Percentiles rank a stretch among this genome's conserved stretches.
Evolutionary conservation across 2,113 vertebrate species (phyloP).

Genomic region (Pteronura brasiliensis): DNA sequence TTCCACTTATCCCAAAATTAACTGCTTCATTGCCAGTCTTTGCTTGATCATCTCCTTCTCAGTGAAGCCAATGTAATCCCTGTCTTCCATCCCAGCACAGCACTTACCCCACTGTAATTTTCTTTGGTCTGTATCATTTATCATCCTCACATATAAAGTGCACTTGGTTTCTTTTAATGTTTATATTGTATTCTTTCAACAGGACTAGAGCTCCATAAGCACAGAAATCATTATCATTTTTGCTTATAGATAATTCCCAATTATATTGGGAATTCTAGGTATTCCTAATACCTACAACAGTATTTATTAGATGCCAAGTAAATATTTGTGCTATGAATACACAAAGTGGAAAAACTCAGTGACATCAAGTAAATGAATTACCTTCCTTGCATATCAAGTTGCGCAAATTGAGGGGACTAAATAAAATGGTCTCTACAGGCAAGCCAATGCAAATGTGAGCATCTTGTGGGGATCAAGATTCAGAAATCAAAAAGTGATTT

Average conservation of each 20-base stretch:
- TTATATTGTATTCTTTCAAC: background rate
- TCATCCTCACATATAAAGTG: background rate
- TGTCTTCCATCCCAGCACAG: background rate
- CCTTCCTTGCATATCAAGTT: background rate
- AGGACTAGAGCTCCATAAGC: background rate
- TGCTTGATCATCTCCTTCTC: background rate
- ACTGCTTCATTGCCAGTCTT: background rate
- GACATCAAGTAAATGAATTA: background rate
- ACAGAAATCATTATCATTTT: slow-evolving; percentile 14
- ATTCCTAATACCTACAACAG: background rate
- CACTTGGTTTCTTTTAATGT: background rate
- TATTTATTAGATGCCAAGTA: background rate
- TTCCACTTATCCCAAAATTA: background rate
- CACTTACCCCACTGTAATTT: background rate
- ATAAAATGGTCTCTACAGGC: background rate
- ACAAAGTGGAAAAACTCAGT: background rate
- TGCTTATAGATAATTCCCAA: background rate
- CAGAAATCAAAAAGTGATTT: background rate
- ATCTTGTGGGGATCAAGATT: background rate
- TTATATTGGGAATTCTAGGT: too few relatives aligned
- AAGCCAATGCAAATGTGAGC: background rate
- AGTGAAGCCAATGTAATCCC: background rate
- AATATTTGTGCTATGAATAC: slow-evolving; percentile 2
- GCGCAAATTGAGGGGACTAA: background rate
- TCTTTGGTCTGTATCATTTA: background rate